Percentiles rank a stretch among this genome's conserved stretches.
These are phyloP conservation scores for Sminthurides aquaticus DNA, from an alignment of 2,888 invertebrate species.

Conservation along the genomic window DNA sequence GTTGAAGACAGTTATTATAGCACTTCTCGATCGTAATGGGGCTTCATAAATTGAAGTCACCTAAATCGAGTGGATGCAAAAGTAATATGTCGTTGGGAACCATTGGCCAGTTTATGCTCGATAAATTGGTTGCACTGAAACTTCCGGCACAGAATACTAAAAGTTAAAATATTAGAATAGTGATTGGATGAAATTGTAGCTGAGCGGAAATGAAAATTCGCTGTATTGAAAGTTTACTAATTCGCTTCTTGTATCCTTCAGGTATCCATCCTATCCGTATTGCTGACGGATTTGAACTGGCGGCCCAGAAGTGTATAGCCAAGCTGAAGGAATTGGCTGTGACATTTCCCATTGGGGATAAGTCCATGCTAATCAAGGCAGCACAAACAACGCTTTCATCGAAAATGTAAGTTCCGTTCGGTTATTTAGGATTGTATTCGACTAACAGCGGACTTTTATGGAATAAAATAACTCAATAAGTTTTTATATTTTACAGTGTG, in stretches of 20 bases:
- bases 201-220: no score
- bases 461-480: not conserved
- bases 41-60: no score
- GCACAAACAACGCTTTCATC: conserved; percentile 98
- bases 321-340: conserved; percentile 84
- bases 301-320: conserved; percentile 77
- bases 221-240: no score
- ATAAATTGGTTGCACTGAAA: conserved; percentile 27
- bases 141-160: conserved; percentile 27
- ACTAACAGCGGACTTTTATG: not conserved
- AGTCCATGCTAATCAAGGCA: conserved; percentile 82
- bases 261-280: conserved; percentile 96
- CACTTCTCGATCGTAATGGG: no score
- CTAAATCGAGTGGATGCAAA: conserved; percentile 22
- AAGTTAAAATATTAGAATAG: no score
- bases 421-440: not conserved
- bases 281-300: conserved; percentile 96
- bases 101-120: conserved; percentile 26
- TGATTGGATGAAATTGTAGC: no score
- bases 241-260: conserved; percentile 9
- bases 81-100: conserved; percentile 26
- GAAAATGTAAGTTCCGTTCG: conserved; percentile 69
- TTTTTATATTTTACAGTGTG: conserved; percentile 53
- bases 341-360: conserved; percentile 73
- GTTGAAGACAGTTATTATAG: no score